Evolutionary conservation across 1,140 invertebrate genomes (phyloP).

Genomic region (Heliconius hewitsoni): DNA sequence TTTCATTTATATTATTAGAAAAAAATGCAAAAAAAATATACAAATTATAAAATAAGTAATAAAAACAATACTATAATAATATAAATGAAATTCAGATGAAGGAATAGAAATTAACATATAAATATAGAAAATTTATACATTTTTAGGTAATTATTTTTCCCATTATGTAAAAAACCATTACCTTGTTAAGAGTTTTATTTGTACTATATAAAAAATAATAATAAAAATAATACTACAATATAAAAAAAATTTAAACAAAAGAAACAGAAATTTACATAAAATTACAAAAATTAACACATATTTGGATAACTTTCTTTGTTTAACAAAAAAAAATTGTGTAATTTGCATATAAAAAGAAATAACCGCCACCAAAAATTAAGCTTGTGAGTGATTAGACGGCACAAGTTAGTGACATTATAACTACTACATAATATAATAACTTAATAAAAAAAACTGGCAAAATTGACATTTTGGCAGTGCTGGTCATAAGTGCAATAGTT

Average conservation of each 20-base stretch:
- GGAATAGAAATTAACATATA: constrained; percentile 29
- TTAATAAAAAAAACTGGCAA: neutral
- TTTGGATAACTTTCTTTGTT: neutral
- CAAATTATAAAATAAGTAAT: neutral
- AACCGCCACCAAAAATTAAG: constrained; percentile 32
- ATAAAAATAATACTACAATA: neutral
- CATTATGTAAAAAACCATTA: constrained; percentile 42
- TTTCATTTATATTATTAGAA: constrained; percentile 19
- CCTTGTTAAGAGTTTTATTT: constrained; percentile 36
- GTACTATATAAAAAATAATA: neutral
- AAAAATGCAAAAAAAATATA: constrained; percentile 25
- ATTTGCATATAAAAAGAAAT: constrained; percentile 15
- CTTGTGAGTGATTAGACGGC: constrained; percentile 53
- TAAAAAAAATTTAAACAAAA: constrained; percentile 18
- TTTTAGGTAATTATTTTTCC: neutral
- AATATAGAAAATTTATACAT: constrained; percentile 25
- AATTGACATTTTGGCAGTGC: too few species aligned
- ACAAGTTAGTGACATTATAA: constrained; percentile 43
- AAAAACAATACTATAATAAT: neutral
- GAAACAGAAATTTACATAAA: constrained; percentile 30
- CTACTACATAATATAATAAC: neutral
- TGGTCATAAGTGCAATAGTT: too few species aligned
- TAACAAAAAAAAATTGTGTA: constrained; percentile 19
- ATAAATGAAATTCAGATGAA: constrained; percentile 22
- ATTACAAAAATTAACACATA: constrained; percentile 5